phyloP scores from a whole-genome alignment of 2,797 vertebrate genomes.

The Sebastes diploproa region DNA sequence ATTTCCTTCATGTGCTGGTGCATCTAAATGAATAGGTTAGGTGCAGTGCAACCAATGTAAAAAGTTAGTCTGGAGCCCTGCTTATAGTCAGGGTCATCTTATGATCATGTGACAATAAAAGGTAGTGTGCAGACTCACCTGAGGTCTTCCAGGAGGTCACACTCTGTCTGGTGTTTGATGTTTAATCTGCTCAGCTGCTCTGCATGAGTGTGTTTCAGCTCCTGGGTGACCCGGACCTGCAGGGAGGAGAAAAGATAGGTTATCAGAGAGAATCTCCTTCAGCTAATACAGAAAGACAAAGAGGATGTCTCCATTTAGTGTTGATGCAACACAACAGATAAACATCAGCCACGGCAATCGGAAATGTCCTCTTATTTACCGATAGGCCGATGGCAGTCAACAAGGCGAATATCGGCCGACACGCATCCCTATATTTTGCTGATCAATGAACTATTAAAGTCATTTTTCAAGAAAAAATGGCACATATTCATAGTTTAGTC shows the following conservation, averaged over 20 bases:
- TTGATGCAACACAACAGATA: no score
- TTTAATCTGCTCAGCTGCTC: constrained; percentile 95
- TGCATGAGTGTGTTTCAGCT: constrained; percentile 92
- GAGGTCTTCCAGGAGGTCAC: constrained; percentile 96
- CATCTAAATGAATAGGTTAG: no score
- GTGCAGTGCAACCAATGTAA: no score
- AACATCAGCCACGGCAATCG: no score
- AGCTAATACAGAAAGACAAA: no score
- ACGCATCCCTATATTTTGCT: background rate
- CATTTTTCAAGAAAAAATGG: background rate
- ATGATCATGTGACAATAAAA: background rate
- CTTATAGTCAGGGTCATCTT: background rate
- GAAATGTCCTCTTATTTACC: no score
- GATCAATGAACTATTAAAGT: background rate
- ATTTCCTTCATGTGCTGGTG: no score
- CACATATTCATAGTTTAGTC: background rate
- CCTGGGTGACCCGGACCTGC: constrained; percentile 98
- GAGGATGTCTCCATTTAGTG: no score
- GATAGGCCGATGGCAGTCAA: no score
- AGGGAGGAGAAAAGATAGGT: background rate
- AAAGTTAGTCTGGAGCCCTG: no score
- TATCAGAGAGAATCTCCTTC: background rate
- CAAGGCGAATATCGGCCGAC: no score
- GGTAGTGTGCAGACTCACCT: constrained; percentile 81
- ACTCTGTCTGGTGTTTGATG: constrained; percentile 95